Base-by-base conservation (phyloP, 2,888 invertebrate genomes). In the Bombyx huttoni region DNA sequence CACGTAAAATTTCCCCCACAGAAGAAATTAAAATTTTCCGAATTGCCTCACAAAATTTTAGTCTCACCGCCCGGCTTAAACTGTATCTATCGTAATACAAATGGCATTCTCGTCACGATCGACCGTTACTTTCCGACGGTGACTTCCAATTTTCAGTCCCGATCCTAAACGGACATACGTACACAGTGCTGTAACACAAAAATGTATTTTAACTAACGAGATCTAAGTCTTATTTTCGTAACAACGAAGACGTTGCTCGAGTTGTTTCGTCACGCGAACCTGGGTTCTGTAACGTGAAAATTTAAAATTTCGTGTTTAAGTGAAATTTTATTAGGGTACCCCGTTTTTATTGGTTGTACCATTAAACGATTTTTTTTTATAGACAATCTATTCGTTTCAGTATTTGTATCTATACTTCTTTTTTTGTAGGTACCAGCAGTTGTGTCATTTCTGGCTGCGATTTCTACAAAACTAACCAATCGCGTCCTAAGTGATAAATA, bases 261-360 rank as follows among this genome's bases (percentile, higher is more conserved):
- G 56, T 46, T 66, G 45, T 72, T 75, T 55, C 54, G 51, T 13
- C 3, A 3, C 7, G 12, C 3, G 12, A 49, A 51, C 56, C 61
- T 65, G 68, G 65, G 70, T 70, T 24, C 24, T 68, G 80, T 85
- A 80, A 84, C 76, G 81, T 77, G 78, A 76, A 86, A 84, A 80
- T 85, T 86, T 84, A 65, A 85, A 86, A 86, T 85, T 84, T 86
- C 70, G 78, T 81, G 78, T 84, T 78, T 84, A 87, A 86, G 85
- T 87, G 86, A 86, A 81, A 79, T 86, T 87, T 86, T 84, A 86
- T 86, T 83, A 46, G 76, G 73, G 63, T 73, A 70, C 72, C 73
- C 75, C 75, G 79, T 80, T 81, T 84, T 80, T 80, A 79, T 80
- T 81, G 73, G 73, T 24, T 24, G 24, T 24, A 24, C 24, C 24